phyloP scores from a whole-genome alignment of 2,113 vertebrate species.

The Entelurus aequoreus region DNA sequence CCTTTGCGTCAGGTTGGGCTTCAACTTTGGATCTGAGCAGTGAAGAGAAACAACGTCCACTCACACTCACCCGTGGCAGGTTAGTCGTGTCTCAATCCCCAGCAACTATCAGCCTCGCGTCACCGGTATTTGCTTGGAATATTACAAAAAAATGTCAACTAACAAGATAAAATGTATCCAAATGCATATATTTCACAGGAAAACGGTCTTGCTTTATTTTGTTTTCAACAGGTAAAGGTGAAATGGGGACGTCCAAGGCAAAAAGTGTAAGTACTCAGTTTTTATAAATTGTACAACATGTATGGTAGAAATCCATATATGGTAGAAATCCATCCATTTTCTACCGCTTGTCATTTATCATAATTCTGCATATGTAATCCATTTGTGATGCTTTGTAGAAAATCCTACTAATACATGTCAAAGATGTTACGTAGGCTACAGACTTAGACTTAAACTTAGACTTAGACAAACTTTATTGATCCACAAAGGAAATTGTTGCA shows the following conservation, averaged over 20 bases:
- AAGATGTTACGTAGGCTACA: too few relatives aligned
- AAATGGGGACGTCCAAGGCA: constrained; percentile 26
- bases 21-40: constrained; percentile 6
- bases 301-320: background rate
- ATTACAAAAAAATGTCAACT: too few relatives aligned
- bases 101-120: too few relatives aligned
- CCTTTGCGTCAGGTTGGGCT: background rate
- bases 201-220: background rate
- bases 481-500: too few relatives aligned
- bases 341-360: too few relatives aligned
- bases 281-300: background rate
- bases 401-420: too few relatives aligned
- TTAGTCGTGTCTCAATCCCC: constrained; percentile 34
- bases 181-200: background rate
- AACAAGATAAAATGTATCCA: background rate
- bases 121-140: too few relatives aligned
- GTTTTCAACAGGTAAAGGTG: constrained; percentile 21
- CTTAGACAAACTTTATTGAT: too few relatives aligned
- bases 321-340: background rate
- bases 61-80: constrained; percentile 56
- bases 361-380: background rate
- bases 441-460: too few relatives aligned
- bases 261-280: constrained; percentile 41
- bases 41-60: background rate
- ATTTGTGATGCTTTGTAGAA: too few relatives aligned